These are phyloP conservation scores for Clamator glandarius DNA, from an alignment of 2,797 vertebrate species.

Conservation along the genomic window DNA sequence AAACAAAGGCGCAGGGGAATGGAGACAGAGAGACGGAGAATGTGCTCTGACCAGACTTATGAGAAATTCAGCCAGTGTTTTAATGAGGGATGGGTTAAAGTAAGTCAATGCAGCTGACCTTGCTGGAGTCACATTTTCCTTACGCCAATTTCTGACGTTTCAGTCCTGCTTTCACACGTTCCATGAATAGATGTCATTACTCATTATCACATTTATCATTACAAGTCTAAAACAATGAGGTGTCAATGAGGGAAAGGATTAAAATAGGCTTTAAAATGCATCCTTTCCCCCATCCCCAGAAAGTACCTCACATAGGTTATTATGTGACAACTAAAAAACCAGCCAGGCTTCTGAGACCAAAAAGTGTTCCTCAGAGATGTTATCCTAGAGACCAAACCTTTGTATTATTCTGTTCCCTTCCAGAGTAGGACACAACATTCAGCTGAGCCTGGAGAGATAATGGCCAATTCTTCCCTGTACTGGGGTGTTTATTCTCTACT, in stretches of 20 bases:
- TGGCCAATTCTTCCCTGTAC: not conserved
- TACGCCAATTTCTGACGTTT: slow-evolving; percentile 71
- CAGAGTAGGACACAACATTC: not conserved
- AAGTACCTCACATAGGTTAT: slow-evolving; percentile 37
- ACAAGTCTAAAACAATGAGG: slow-evolving; percentile 75
- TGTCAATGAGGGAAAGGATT: slow-evolving; percentile 52
- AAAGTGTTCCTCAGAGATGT: not conserved
- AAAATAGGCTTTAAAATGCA: slow-evolving; percentile 69
- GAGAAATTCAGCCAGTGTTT: slow-evolving; percentile 54
- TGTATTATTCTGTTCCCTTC: not conserved
- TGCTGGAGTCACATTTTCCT: slow-evolving; percentile 74
- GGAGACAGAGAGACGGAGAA: slow-evolving; percentile 8
- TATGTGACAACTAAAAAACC: not conserved
- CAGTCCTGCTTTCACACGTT: slow-evolving; percentile 75
- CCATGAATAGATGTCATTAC: slow-evolving; percentile 77
- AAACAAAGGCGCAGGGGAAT: not conserved
- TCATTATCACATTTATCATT: slow-evolving; percentile 80
- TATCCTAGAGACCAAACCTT: not conserved
- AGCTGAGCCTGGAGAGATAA: not conserved
- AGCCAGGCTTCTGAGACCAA: not conserved
- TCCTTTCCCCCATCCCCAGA: not conserved
- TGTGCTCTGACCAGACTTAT: slow-evolving; percentile 43
- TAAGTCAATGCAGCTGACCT: slow-evolving; percentile 62
- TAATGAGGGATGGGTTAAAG: slow-evolving; percentile 52
- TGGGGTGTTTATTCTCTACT: not conserved